These are phyloP conservation scores for Spatulosminthurus flaviceps DNA, from an alignment of 2,888 invertebrate genomes.

Conservation along the genomic window DNA sequence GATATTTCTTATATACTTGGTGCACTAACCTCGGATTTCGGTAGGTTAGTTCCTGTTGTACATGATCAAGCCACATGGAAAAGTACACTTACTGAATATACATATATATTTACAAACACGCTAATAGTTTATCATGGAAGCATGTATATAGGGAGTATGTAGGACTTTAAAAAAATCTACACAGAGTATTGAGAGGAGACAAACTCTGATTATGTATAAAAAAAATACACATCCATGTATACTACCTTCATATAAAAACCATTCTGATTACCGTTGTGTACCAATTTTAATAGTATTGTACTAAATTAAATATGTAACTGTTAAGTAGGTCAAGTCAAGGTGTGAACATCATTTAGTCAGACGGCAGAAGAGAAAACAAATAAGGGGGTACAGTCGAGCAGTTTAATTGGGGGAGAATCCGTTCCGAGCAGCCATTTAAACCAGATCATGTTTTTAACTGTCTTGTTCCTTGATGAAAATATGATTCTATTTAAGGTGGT, in stretches of 20 bases:
- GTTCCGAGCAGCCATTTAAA: no score
- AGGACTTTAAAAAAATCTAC: not conserved
- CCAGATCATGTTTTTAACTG: no score
- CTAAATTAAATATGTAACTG: not conserved
- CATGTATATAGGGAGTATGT: not conserved
- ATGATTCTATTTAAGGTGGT: no score
- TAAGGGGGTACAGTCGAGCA: not conserved
- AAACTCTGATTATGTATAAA: not conserved
- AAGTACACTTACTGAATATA: not conserved
- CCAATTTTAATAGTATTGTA: conserved; percentile 3
- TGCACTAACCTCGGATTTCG: conserved; percentile 23
- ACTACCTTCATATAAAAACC: conserved; percentile 4
- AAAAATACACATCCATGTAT: conserved; percentile 18
- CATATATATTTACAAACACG: not conserved
- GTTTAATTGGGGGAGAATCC: no score
- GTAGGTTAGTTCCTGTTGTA: conserved; percentile 19
- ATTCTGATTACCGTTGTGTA: not conserved
- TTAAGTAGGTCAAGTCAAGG: not conserved
- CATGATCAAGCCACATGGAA: conserved; percentile 13
- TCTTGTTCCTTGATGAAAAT: no score
- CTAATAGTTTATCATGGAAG: not conserved
- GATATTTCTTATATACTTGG: conserved; percentile 11
- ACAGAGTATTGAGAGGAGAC: not conserved
- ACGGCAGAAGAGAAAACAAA: not conserved
- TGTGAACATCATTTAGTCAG: not conserved